These are phyloP conservation scores for Morpho deidamia DNA, from an alignment of 2,888 invertebrate species.

Conservation along the genomic window DNA sequence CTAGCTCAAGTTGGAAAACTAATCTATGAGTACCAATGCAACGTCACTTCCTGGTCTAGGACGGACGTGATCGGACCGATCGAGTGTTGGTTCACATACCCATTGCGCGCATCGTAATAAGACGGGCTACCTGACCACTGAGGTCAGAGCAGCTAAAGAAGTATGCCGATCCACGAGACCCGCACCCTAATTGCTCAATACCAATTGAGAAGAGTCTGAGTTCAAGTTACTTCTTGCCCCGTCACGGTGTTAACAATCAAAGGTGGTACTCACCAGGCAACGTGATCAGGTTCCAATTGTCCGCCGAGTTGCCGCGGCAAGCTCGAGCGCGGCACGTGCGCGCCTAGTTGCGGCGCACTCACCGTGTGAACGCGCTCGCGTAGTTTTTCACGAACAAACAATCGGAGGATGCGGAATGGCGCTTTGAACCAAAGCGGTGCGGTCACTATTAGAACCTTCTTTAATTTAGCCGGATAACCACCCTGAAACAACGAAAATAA, in stretches of 20 bases:
- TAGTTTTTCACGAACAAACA: conserved; percentile 97
- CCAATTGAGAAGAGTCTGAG: no score
- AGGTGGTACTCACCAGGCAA: conserved; percentile 85
- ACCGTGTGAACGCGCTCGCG: conserved; percentile 97
- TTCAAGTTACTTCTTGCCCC: no score
- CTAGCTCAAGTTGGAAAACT: no score
- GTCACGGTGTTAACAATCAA: neutral
- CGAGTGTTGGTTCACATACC: no score
- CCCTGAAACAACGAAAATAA: conserved; percentile 81
- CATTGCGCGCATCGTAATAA: no score
- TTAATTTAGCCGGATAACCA: conserved; percentile 97
- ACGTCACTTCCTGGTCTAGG: no score
- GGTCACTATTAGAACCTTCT: conserved; percentile 97
- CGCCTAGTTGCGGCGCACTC: conserved; percentile 91
- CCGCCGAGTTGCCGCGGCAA: conserved; percentile 95
- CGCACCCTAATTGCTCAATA: no score
- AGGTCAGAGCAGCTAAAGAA: no score
- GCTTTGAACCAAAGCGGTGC: conserved; percentile 99
- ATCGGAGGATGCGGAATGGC: conserved; percentile 95
- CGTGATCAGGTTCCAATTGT: conserved; percentile 91
- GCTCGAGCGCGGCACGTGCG: conserved; percentile 93
- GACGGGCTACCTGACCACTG: no score
- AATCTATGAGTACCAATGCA: no score
- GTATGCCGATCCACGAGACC: no score
- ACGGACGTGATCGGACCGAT: no score